A percentile compares a stretch with the other conserved stretches of the same genome.
Conservation (phyloP, 2,113 vertebrate genomes). For the Xyliphius kryptos region DNA sequence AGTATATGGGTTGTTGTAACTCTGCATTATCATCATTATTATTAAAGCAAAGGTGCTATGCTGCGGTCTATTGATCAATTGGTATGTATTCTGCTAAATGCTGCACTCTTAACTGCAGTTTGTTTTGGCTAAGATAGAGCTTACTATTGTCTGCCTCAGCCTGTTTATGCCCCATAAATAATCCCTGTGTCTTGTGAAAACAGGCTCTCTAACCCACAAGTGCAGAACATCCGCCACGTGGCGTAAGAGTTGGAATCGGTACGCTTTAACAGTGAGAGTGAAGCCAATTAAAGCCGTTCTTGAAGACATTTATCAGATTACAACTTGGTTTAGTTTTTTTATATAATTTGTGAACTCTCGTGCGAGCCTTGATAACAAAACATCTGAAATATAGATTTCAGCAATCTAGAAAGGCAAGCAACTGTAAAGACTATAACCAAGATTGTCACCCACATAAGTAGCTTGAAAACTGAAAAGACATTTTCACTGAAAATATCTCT, state of each 20-base stretch:
- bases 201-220: slow-evolving; percentile 29
- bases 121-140: slow-evolving; percentile 38
- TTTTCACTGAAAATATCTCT: slow-evolving; percentile 15
- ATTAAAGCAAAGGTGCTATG: slow-evolving; percentile 19
- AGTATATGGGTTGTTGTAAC: neutral
- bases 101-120: slow-evolving; percentile 54
- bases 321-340: too few species aligned
- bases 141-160: slow-evolving; percentile 48
- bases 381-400: slow-evolving; percentile 9
- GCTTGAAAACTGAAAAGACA: too few species aligned
- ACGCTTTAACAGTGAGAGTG: slow-evolving; percentile 1
- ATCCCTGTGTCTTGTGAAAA: slow-evolving; percentile 29
- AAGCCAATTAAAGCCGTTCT: slow-evolving; percentile 25
- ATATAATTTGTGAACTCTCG: too few species aligned
- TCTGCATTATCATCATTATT: neutral
- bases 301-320: too few species aligned
- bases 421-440: too few species aligned
- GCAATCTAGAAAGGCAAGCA: too few species aligned
- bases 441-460: too few species aligned
- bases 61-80: slow-evolving; percentile 43
- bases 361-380: slow-evolving; percentile 11
- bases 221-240: slow-evolving; percentile 38
- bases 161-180: slow-evolving; percentile 50
- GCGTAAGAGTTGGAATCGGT: slow-evolving; percentile 23
- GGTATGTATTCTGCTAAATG: slow-evolving; percentile 42